Conservation (phyloP, 2,888 invertebrate genomes). For the Dasysyrphus albostriatus region DNA sequence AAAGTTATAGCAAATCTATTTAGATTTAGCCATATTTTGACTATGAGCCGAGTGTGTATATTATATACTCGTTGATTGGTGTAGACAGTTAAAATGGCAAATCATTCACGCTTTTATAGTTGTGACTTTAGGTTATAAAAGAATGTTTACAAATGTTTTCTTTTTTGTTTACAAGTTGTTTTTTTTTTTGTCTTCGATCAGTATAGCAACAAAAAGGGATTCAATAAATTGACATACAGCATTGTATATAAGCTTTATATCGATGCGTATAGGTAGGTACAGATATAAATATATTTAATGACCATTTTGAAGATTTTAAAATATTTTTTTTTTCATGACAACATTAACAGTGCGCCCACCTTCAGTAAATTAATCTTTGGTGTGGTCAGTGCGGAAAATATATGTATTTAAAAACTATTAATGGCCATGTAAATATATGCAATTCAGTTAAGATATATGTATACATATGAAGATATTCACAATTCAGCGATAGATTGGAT, state of each 20-base stretch:
- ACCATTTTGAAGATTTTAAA: too few species aligned
- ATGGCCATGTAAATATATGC: constrained; percentile 47
- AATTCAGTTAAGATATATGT: neutral
- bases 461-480: neutral
- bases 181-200: too few species aligned
- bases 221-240: too few species aligned
- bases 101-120: neutral
- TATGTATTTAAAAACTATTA: constrained; percentile 49
- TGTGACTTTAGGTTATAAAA: neutral
- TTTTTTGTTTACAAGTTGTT: neutral
- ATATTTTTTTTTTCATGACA: neutral
- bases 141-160: neutral
- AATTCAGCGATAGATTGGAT: neutral
- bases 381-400: constrained; percentile 30
- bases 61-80: too few species aligned
- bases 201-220: too few species aligned
- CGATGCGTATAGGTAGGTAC: too few species aligned
- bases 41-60: too few species aligned
- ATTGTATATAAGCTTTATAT: too few species aligned
- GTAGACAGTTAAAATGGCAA: too few species aligned
- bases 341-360: neutral
- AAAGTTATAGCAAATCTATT: too few species aligned
- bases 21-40: too few species aligned
- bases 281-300: too few species aligned
- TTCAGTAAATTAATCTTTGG: constrained; percentile 1